Evolutionary conservation across 2,888 invertebrate genomes (phyloP), one percentile per base, ranked within the genome.

Genomic region (Pimpla rufipes): DNA sequence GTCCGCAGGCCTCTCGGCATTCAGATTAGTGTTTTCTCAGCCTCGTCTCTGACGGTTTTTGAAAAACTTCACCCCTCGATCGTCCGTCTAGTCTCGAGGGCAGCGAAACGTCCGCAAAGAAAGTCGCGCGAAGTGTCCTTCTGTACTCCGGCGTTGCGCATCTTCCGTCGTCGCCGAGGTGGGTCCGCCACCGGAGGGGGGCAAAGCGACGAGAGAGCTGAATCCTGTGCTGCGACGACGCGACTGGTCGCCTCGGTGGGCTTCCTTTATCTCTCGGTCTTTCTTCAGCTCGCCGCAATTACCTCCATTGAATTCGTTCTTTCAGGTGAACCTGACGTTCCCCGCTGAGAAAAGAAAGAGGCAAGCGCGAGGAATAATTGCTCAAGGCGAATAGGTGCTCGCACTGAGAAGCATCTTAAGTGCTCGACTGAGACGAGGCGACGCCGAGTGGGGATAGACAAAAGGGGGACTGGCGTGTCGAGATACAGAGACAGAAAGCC

Each of bases 311-410:
- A 71, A 57, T 57, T 40, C 57, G 55, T 42, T 42, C 71, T 57
- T 57, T 57, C 42, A 71, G 42, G 42, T 57, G 71, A 71, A 71
- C 42, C 55, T 57, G 71, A 57, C 55, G 71, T 23, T 57, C 23
- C n/a, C 5, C n/a, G 55, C 71, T 23, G 40, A 55, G 40, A 71
- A 71, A 40, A 57, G 40, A 45, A 42, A 71, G 55, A 47, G 29
- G 71, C 21, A 57, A 42, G 57, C 71, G 71, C 21, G 42, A 71
- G 57, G 71, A 71, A 57, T 71, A 71, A 71, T 71, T 71, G 71
- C 71, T 57, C 71, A 18, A 37, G 71, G 57, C 71, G 71, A 70
- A 52, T 59, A 57, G 71, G 42, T 71, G 35, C 23, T 42, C 23
- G n/a, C 16, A 21, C 40, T 40, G 55, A 21, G 71, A 57, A 71